Conservation (phyloP, 2,113 vertebrate genomes). For the Hippopotamus amphibius region DNA sequence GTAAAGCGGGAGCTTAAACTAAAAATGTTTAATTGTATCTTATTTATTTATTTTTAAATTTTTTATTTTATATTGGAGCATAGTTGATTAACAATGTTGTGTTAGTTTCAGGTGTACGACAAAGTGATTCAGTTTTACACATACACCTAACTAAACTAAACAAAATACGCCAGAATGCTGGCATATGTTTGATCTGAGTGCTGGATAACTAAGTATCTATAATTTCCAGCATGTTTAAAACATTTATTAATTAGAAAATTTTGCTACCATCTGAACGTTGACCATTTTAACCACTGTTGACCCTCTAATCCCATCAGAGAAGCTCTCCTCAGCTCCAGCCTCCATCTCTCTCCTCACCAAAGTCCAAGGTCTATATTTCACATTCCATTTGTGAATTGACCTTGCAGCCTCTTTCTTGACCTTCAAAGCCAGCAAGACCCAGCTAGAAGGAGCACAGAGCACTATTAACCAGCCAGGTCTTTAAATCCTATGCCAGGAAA, state of each 20-base stretch:
- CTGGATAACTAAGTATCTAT: background rate
- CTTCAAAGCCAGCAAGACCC: constrained; percentile 28
- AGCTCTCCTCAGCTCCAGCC: background rate
- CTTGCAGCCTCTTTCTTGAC: background rate
- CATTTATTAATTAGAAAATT: background rate
- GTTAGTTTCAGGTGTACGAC: no score
- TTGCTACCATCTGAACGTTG: background rate
- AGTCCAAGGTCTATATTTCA: background rate
- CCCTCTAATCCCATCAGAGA: background rate
- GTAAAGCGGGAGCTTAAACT: background rate
- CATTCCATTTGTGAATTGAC: background rate
- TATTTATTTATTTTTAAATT: background rate
- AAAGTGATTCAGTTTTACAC: no score
- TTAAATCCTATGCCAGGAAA: constrained; percentile 42
- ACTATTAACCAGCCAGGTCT: background rate
- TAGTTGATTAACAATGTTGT: no score
- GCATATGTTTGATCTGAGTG: background rate
- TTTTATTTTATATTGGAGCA: no score
- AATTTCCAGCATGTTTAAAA: background rate
- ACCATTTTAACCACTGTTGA: background rate
- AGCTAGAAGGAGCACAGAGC: background rate
- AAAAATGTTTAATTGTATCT: background rate
- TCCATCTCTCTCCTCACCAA: background rate
- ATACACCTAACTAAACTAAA: background rate
- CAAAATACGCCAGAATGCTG: background rate